A percentile compares a stretch with the other conserved stretches of the same genome.
Evolutionary conservation across 2,888 invertebrate species (phyloP).

Genomic region (Melinopterus prodromus): DNA sequence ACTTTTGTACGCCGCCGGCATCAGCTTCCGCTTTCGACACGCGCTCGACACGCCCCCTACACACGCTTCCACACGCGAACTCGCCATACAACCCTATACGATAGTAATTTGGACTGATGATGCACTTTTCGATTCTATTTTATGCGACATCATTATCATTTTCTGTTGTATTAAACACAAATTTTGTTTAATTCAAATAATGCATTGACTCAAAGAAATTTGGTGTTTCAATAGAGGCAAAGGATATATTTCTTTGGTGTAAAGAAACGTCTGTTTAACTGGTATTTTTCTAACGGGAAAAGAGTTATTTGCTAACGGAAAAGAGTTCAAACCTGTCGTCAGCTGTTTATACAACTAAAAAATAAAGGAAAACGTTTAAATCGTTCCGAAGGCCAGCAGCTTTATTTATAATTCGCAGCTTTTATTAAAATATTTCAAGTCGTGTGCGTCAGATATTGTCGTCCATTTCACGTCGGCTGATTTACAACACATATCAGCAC

Average conservation of each 20-base stretch:
- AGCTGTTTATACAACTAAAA: no score
- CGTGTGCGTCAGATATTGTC: background rate
- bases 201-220: no score
- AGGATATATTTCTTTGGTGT: no score
- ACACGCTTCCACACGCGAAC: conserved; percentile 42
- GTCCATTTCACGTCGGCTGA: no score
- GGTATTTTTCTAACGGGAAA: no score
- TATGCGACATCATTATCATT: background rate
- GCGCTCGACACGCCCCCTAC: conserved; percentile 50
- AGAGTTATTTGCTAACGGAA: no score
- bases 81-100: conserved; percentile 7
- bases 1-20: conserved; percentile 48
- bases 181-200: no score
- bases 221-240: no score
- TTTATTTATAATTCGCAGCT: background rate
- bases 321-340: no score
- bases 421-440: background rate
- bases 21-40: conserved; percentile 53
- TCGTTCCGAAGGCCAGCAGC: background rate
- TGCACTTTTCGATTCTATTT: background rate
- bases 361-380: no score
- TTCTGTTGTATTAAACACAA: no score
- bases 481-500: conserved; percentile 4
- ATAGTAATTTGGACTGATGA: background rate
- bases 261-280: no score